Evolutionary conservation across 2,888 invertebrate genomes (phyloP).

Genomic region (Dolichomitus sp.): DNA sequence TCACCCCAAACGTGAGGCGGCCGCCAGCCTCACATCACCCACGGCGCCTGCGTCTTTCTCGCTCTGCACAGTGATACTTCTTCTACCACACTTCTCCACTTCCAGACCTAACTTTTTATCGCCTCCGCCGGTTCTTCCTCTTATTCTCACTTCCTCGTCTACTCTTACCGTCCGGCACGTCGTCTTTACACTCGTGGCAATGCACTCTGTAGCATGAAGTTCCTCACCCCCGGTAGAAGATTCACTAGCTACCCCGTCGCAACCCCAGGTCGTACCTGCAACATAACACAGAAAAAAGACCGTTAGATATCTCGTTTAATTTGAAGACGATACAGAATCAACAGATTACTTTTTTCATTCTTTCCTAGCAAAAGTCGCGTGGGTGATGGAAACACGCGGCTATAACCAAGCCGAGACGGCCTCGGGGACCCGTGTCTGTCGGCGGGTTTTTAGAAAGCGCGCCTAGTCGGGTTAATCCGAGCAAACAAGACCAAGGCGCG

Average conservation of each 20-base stretch:
- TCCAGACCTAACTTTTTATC: slow-evolving; percentile 67
- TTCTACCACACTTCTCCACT: slow-evolving; percentile 64
- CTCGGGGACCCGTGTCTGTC: slow-evolving; percentile 48
- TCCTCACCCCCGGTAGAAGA: slow-evolving; percentile 77
- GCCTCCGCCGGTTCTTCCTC: slow-evolving; percentile 62
- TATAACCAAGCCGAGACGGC: slow-evolving; percentile 23
- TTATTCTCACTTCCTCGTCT: slow-evolving; percentile 63
- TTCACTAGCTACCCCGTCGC: slow-evolving; percentile 83
- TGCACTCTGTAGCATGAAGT: slow-evolving; percentile 48
- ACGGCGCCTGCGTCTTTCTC: slow-evolving; percentile 78
- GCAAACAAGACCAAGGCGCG: slow-evolving; percentile 76
- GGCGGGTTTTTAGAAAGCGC: slow-evolving; percentile 72
- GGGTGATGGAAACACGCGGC: slow-evolving; percentile 48
- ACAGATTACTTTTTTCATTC: slow-evolving; percentile 36
- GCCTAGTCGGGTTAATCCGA: slow-evolving; percentile 78
- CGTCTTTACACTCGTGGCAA: slow-evolving; percentile 30
- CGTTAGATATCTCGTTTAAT: slow-evolving; percentile 3
- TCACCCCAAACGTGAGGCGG: slow-evolving; percentile 86
- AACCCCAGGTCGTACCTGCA: slow-evolving; percentile 85
- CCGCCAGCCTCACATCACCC: slow-evolving; percentile 85
- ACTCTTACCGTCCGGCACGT: slow-evolving; percentile 58
- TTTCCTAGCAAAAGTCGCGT: slow-evolving; percentile 38
- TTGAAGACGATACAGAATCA: slow-evolving; percentile 17
- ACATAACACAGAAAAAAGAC: slow-evolving; percentile 61
- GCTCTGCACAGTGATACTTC: slow-evolving; percentile 67